phyloP scores from a whole-genome alignment of 2,113 vertebrate species.

The Dasyprocta punctata region DNA sequence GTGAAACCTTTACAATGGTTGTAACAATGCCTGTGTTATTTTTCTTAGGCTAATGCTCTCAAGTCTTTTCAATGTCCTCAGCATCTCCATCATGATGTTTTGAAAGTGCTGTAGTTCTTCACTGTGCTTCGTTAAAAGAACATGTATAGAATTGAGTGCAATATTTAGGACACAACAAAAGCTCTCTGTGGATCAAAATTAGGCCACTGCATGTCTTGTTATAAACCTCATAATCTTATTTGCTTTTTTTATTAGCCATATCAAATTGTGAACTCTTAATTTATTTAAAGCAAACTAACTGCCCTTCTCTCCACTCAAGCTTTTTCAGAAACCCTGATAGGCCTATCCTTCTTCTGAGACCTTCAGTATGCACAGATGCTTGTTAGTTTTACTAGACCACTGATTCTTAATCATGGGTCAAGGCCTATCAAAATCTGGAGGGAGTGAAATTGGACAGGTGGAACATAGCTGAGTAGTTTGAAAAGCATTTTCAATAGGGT shows the following conservation, averaged over 20 bases:
- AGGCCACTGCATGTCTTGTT: background rate
- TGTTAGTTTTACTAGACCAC: background rate
- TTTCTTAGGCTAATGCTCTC: background rate
- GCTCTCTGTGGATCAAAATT: background rate
- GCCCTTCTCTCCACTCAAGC: background rate
- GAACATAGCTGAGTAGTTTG: background rate
- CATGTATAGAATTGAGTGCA: background rate
- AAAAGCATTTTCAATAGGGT: background rate
- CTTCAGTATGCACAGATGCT: background rate
- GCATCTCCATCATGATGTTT: background rate
- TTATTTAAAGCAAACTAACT: background rate
- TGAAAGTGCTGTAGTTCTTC: background rate
- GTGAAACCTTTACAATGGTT: background rate
- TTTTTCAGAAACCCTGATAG: background rate
- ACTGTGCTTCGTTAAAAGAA: slow-evolving; percentile 2
- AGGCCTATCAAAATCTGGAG: background rate
- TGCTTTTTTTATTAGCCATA: background rate
- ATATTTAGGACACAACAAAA: slow-evolving; percentile 30
- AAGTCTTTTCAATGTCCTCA: background rate
- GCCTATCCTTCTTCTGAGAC: background rate
- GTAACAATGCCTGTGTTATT: background rate
- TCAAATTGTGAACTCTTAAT: background rate
- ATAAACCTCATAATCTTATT: background rate
- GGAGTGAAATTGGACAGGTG: background rate
- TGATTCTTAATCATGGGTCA: background rate